A percentile compares a stretch with the other conserved stretches of the same genome.
Evolutionary conservation across 2,888 invertebrate species (phyloP).

Genomic region (Platycnemis pennipes): DNA sequence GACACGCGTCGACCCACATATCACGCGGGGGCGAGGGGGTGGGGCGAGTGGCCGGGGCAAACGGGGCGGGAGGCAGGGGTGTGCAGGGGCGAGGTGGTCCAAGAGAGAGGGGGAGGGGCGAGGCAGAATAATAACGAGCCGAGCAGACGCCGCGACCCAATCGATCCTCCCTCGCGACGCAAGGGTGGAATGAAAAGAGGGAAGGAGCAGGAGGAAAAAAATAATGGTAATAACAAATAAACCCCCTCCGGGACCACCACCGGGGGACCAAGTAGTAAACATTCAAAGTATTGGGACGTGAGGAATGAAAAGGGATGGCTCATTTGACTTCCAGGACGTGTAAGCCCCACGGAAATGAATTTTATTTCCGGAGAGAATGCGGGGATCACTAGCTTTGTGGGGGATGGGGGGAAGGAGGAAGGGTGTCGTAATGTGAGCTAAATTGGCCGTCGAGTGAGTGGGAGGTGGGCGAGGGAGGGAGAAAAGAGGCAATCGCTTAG

Average conservation of each 20-base stretch:
- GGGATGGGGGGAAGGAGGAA: not conserved
- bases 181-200: not conserved
- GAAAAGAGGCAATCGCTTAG: not conserved
- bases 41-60: not conserved
- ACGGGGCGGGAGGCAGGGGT: not conserved
- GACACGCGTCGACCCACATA: conserved; percentile 1
- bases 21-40: not conserved
- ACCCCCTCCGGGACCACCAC: not conserved
- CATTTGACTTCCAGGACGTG: not conserved
- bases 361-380: not conserved
- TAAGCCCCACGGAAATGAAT: not conserved
- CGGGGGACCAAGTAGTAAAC: not conserved
- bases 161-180: not conserved
- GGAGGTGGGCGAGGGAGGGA: not conserved
- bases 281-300: not conserved
- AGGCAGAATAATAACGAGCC: not conserved
- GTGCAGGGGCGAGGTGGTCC: not conserved
- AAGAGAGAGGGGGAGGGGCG: not conserved
- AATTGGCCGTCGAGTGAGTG: not conserved
- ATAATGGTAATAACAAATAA: too few species aligned
- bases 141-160: not conserved
- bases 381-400: not conserved
- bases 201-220: too few species aligned
- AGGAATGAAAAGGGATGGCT: not conserved
- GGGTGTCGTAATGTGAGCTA: not conserved